Base-by-base conservation (phyloP, 1,140 invertebrate species). In the Bemisia tabaci region DNA sequence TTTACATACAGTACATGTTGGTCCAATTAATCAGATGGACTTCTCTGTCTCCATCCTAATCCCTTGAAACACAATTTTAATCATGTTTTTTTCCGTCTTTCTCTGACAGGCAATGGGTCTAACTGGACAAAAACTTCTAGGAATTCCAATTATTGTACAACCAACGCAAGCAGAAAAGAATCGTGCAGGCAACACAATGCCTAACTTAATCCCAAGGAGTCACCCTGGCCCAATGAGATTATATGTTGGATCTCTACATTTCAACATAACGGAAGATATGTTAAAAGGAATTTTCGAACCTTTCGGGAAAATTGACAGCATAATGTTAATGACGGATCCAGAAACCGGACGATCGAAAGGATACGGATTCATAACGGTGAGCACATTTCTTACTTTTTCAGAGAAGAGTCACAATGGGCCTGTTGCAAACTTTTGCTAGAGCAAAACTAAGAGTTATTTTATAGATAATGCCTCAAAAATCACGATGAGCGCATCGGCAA, bases 211-310 rank as follows among this genome's bases (percentile, higher is more conserved):
- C 79, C 89, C 88, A 65, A 90, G 91, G 77, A 86, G 87, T 67
- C 81, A 81, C 64, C 86, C 85, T 68, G 96, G 97, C 58, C 97
- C 97, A 1, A 95, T 98, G 86, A 85, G 95, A 75, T 79, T 99
- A 0, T 98, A 98, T 79, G 94, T 99, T 65, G 95, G 96, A 12
- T 98, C 95, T 26, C 79, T 99, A 26, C 97, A 99, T 80, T 98
- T 97, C 74, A 98, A 98, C 75, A 99, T 99, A 65, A 98, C 94
- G 22, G 96, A 99, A 81, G 96, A 99, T 67, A 99, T 99, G 97
- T 80, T 99, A 23, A 79, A 89, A 70, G 94, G 94, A 26, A 98
- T 99, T 68, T 99, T 99, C 81, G 97, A 99, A 79, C 97, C 97
- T 1, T 99, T 99, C 81, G 97, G 97, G 65, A 95, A 95, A 83